phyloP scores from a whole-genome alignment of 2,888 invertebrate genomes.

The Chaetogeoica ovagalla region DNA sequence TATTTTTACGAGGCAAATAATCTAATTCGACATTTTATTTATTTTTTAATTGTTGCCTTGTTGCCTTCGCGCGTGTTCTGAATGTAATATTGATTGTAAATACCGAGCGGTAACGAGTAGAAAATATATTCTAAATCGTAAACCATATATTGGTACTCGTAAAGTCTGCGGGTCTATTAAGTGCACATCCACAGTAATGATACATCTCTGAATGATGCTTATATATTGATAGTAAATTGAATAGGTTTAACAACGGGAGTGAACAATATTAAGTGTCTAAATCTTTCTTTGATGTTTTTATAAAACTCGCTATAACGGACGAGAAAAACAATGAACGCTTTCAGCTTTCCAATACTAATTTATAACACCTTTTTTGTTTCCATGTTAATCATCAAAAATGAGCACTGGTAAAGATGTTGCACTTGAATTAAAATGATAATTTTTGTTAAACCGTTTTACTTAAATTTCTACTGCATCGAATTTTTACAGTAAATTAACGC shows the following conservation, averaged over 20 bases:
- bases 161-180: background rate
- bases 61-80: background rate
- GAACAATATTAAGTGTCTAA: background rate
- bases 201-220: background rate
- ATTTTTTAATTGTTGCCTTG: conserved; percentile 23
- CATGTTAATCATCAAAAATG: too few relatives aligned
- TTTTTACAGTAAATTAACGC: too few relatives aligned
- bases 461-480: too few relatives aligned
- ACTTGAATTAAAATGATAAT: too few relatives aligned
- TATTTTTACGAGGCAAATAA: background rate
- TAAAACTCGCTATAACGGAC: background rate
- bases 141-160: conserved; percentile 7
- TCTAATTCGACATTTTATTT: conserved; percentile 1
- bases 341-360: background rate
- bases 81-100: conserved; percentile 5
- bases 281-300: background rate
- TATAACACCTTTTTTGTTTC: too few relatives aligned
- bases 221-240: conserved; percentile 30
- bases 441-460: too few relatives aligned
- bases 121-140: background rate
- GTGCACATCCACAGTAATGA: conserved; percentile 9
- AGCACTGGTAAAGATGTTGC: too few relatives aligned
- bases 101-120: background rate
- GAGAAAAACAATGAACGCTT: background rate
- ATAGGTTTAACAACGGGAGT: conserved; percentile 15